These are phyloP conservation scores for Bilobella aurantiaca DNA, from an alignment of 1,140 invertebrate species.

Conservation along the genomic window DNA sequence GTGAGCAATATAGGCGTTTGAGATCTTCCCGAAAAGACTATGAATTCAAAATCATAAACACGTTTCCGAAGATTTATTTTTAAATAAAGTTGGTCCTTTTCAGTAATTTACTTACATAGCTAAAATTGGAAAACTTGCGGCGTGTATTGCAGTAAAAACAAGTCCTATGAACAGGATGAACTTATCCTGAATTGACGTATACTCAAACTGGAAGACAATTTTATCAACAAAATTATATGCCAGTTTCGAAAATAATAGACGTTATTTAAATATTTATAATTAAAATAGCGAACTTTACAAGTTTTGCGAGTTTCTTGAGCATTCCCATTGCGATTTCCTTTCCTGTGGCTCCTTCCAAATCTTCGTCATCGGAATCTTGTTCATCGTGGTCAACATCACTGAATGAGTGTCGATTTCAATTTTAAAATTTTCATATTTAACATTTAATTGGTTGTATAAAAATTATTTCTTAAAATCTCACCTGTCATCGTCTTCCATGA, in stretches of 20 bases:
- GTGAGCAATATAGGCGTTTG: not conserved
- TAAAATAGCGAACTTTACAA: not conserved
- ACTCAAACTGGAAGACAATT: not conserved
- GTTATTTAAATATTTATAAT: too few relatives aligned
- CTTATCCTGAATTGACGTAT: not conserved
- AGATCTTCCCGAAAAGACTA: not conserved
- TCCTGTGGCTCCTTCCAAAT: not conserved
- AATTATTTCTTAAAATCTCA: not conserved
- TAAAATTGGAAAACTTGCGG: conserved; percentile 2
- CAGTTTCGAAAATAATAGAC: too few relatives aligned
- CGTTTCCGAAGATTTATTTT: not conserved
- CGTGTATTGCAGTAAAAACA: not conserved
- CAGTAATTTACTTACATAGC: not conserved
- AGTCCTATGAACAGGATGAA: not conserved
- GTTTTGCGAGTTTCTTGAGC: not conserved
- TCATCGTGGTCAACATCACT: not conserved
- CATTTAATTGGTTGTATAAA: not conserved
- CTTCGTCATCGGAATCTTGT: not conserved
- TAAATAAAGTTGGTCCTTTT: not conserved
- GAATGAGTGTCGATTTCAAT: not conserved
- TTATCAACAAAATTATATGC: not conserved
- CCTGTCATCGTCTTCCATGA: not conserved
- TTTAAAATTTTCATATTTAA: not conserved
- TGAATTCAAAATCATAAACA: not conserved
- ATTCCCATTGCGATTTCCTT: not conserved